Conservation (phyloP, 2,888 invertebrate species). For the Drosophila mulleri region DNA sequence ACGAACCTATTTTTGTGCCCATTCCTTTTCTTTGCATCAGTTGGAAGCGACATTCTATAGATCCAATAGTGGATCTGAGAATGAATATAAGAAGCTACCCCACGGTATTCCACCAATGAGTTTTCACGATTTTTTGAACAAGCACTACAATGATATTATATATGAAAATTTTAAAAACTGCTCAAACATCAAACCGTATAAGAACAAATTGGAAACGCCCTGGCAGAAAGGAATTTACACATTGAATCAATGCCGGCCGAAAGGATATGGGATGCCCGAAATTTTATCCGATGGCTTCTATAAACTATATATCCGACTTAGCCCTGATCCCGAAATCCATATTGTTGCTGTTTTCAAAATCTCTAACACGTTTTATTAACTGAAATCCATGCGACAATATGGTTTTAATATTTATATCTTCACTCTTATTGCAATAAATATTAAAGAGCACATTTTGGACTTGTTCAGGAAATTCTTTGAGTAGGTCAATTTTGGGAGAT, state of each 20-base stretch:
- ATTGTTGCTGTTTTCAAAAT: neutral
- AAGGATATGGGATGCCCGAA: neutral
- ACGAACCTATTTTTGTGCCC: too few species aligned
- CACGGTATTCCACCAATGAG: neutral
- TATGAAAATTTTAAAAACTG: neutral
- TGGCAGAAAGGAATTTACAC: neutral
- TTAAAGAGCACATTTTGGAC: too few species aligned
- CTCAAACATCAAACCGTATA: neutral
- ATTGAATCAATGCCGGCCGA: neutral
- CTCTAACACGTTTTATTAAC: neutral
- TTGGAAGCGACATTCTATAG: neutral
- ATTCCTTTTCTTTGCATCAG: neutral
- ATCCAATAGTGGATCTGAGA: neutral
- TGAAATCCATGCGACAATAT: neutral
- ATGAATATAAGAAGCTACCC: neutral
- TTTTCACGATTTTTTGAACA: neutral
- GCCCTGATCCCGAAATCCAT: neutral
- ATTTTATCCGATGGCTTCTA: neutral
- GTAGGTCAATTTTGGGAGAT: too few species aligned
- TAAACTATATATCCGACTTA: neutral
- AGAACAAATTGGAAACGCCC: constrained; percentile 1
- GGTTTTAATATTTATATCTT: too few species aligned
- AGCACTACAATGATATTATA: neutral
- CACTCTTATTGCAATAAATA: too few species aligned
- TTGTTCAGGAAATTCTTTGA: too few species aligned